phyloP scores from a whole-genome alignment of 2,888 invertebrate species.

The Caenorhabditis sp. region DNA sequence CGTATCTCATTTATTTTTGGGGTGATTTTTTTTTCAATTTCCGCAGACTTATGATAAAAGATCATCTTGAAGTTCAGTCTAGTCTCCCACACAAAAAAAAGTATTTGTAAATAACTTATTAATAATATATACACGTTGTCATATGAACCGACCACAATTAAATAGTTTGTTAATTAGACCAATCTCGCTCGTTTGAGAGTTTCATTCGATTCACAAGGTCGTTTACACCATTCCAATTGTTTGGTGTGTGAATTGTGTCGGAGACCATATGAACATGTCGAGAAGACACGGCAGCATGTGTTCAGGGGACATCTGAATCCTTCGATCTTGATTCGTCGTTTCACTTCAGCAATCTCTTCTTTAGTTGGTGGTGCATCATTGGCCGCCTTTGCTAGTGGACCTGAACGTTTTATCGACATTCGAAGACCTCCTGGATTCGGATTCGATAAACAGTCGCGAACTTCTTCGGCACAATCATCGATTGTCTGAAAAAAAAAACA shows the following conservation, averaged over 20 bases:
- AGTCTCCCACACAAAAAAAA: too few species aligned
- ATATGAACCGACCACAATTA: too few species aligned
- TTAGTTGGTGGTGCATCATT: conserved; percentile 35
- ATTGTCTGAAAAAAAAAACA: conserved; percentile 25
- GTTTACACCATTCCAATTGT: conserved; percentile 62
- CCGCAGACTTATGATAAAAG: too few species aligned
- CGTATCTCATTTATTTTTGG: too few species aligned
- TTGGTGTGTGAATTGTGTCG: conserved; percentile 54
- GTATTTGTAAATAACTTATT: too few species aligned
- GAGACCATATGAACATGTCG: conserved; percentile 53
- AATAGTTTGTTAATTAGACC: neutral
- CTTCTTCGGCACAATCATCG: conserved; percentile 38
- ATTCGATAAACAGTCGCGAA: conserved; percentile 14
- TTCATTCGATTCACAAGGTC: conserved; percentile 45
- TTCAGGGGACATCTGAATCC: conserved; percentile 54
- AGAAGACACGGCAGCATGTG: conserved; percentile 55
- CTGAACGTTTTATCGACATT: neutral
- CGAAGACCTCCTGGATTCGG: neutral
- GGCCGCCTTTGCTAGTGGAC: neutral
- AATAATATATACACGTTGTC: too few species aligned
- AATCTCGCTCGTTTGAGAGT: neutral
- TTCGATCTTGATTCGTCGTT: conserved; percentile 39
- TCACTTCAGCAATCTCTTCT: conserved; percentile 45
- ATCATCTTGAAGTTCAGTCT: too few species aligned
- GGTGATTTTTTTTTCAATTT: too few species aligned